Base-by-base conservation (phyloP, 2,113 vertebrate genomes). In the Stigmatopora nigra region DNA sequence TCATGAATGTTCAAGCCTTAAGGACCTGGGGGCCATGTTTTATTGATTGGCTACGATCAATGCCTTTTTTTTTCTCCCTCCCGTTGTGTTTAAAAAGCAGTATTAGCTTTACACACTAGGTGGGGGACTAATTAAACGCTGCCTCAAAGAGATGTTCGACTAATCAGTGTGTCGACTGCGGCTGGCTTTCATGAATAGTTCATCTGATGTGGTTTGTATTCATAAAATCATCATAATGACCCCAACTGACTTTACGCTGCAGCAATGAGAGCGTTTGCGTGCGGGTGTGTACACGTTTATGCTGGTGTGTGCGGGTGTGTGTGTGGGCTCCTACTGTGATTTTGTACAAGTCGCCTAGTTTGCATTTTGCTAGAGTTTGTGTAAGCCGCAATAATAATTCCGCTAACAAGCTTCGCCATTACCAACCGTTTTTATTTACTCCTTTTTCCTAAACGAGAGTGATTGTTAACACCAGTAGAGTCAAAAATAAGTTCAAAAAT, bases 21-120 rank as follows among this genome's bases (percentile, higher is more conserved):
- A 44, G 25, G 52, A 60, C 72, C 75, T 67, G 22, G 6, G 59
- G 77, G 79, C 69, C 45, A 65, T 48, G 2, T 22, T 57, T 63
- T 65, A 81, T 83, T 76, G 83, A 82, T 83, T 41, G 35, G 36
- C n/a, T 47, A 11, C 4, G 20, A 82, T 88, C 80, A 82, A 82
- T 86, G 71, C 46, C 19, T 44, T 79, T 82, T 83, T 83, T 75
- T 71, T 74, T 15, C 4, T 7, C 9, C 31, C 57, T 59, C 57
- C 41, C 4, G 19, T 45, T 61, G 72, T 75, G 68, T 75, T 76
- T 68, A 61, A 80, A 82, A 81, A 78, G 51, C 69, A 44, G 73
- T 9, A 61, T 74, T 65, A 61, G 68, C n/a, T 58, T 45, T 25
- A 41, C 51, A 7, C 49, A 49, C 55, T 48, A 58, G 58, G 71